Conservation (phyloP, 1,140 invertebrate species). For the Drosophila equinoxialis region DNA sequence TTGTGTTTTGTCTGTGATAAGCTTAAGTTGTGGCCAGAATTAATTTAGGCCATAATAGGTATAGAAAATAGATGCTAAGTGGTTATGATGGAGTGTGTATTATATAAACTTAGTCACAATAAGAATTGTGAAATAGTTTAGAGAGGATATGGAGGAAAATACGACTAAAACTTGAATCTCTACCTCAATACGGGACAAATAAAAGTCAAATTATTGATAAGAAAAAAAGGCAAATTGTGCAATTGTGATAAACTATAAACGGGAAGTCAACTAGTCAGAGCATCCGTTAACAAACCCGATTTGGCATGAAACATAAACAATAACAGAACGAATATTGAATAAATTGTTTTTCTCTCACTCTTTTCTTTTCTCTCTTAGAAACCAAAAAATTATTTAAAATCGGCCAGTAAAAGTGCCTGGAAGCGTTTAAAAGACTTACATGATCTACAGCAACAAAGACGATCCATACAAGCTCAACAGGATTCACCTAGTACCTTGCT, state of each 20-base stretch:
- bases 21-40: not conserved
- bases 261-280: too few relatives aligned
- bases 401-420: constrained; percentile 46
- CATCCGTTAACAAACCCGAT: too few relatives aligned
- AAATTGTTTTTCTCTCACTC: not conserved
- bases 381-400: constrained; percentile 43
- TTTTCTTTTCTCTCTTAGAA: constrained; percentile 34
- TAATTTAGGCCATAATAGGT: not conserved
- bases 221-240: not conserved
- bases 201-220: not conserved
- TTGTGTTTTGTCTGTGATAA: constrained; percentile 33
- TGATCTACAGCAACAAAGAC: constrained; percentile 30
- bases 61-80: constrained; percentile 25
- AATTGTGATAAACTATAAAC: not conserved
- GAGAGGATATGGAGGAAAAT: not conserved
- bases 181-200: constrained; percentile 1
- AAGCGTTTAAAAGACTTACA: constrained; percentile 54
- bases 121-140: constrained; percentile 24
- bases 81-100: not conserved
- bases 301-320: too few relatives aligned
- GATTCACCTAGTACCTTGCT: constrained; percentile 40
- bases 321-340: too few relatives aligned
- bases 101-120: constrained; percentile 12
- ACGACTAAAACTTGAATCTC: not conserved
- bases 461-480: not conserved